phyloP scores from a whole-genome alignment of 2,888 invertebrate genomes.

The Eupeodes luniger region DNA sequence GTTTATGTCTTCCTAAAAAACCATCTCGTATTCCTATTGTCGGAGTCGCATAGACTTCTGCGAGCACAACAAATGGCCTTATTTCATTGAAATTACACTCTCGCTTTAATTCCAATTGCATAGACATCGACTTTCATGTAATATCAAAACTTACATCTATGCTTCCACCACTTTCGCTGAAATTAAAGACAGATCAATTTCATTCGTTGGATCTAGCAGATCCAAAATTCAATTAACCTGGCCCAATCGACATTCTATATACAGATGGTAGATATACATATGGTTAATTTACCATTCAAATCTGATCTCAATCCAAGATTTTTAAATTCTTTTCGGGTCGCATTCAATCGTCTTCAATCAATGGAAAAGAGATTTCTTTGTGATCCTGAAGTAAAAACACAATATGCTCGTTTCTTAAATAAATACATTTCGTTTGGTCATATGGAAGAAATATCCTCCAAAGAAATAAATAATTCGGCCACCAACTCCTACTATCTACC shows the following conservation, averaged over 20 bases:
- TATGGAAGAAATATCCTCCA: slow-evolving; percentile 29
- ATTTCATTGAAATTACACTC: slow-evolving; percentile 43
- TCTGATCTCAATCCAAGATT: slow-evolving; percentile 7
- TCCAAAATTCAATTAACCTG: not conserved
- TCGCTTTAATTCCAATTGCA: slow-evolving; percentile 31
- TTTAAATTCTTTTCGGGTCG: slow-evolving; percentile 27
- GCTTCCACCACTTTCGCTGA: not conserved
- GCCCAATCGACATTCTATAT: too few species aligned
- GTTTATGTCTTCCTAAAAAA: slow-evolving; percentile 21
- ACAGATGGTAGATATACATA: too few species aligned
- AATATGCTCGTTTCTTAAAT: slow-evolving; percentile 39
- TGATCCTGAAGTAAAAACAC: slow-evolving; percentile 20
- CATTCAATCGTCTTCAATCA: slow-evolving; percentile 30
- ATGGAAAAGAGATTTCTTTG: slow-evolving; percentile 59
- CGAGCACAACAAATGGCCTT: slow-evolving; percentile 45
- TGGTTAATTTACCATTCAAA: too few species aligned
- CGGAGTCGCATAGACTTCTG: slow-evolving; percentile 37
- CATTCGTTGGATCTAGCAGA: slow-evolving; percentile 56
- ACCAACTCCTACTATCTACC: too few species aligned
- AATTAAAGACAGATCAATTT: not conserved
- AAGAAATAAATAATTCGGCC: too few species aligned
- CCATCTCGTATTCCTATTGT: slow-evolving; percentile 35
- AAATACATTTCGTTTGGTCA: slow-evolving; percentile 50
- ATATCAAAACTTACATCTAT: slow-evolving; percentile 18
- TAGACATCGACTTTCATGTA: slow-evolving; percentile 16